Percentiles rank a stretch among this genome's conserved stretches.
Evolutionary conservation across 1,140 invertebrate species (phyloP).

Genomic region (Zaprionus kolodkinae): DNA sequence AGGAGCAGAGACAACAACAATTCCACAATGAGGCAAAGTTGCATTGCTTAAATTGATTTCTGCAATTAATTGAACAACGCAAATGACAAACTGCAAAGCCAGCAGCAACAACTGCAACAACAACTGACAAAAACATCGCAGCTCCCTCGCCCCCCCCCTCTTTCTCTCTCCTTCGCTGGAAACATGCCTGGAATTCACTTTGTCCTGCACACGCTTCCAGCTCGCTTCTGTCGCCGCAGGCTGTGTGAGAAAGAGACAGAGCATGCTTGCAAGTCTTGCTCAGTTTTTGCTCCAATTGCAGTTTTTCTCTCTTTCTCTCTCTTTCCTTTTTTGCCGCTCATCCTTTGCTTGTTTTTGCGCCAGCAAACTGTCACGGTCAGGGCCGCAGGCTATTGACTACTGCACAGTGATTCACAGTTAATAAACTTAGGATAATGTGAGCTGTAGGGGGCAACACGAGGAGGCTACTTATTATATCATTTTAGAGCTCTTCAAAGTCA

Average conservation of each 20-base stretch:
- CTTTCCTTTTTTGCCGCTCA: conserved; percentile 20
- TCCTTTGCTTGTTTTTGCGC: conserved; percentile 28
- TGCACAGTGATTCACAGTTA: conserved; percentile 12
- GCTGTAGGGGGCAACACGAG: too few species aligned
- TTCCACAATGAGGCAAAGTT: conserved; percentile 75
- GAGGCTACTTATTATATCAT: too few species aligned
- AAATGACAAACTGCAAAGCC: conserved; percentile 72
- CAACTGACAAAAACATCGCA: conserved; percentile 26
- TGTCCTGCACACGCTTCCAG: conserved; percentile 71
- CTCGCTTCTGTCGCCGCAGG: conserved; percentile 42
- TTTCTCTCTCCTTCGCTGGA: not conserved
- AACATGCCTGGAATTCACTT: conserved; percentile 61
- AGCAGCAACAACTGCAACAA: conserved; percentile 24
- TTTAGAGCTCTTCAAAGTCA: too few species aligned
- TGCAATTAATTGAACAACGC: conserved; percentile 83
- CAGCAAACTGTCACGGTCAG: conserved; percentile 62
- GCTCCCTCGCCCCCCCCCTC: not conserved
- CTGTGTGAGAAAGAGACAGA: conserved; percentile 9
- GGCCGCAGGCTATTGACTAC: conserved; percentile 45
- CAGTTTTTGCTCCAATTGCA: conserved; percentile 6
- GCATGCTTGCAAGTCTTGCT: not conserved
- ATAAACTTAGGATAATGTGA: too few species aligned
- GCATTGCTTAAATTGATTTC: conserved; percentile 84
- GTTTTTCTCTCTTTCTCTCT: conserved; percentile 10
- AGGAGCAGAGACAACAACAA: conserved; percentile 39